Conservation (phyloP, 2,797 vertebrate genomes). For the Sitta carolinensis region DNA sequence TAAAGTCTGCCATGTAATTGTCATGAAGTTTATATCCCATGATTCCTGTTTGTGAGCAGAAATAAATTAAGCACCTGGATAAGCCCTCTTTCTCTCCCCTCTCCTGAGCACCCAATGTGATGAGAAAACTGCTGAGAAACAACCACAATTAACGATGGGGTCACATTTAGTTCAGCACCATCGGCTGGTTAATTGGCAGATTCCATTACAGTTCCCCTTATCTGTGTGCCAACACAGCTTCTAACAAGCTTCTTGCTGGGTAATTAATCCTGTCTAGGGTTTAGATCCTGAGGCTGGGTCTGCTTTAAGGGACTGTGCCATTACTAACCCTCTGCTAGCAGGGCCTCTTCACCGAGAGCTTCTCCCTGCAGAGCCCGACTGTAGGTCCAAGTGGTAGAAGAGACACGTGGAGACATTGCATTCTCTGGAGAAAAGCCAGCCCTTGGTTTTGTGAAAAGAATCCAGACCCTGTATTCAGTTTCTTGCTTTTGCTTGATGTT, state of each 20-base stretch:
- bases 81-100: constrained; percentile 20
- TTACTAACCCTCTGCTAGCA: background rate
- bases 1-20: constrained; percentile 49
- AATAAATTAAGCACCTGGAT: constrained; percentile 53
- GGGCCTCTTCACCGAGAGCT: background rate
- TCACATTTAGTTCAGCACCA: constrained; percentile 78
- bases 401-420: background rate
- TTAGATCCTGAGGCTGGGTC: constrained; percentile 38
- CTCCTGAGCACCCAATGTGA: constrained; percentile 17
- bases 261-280: constrained; percentile 71
- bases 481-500: background rate
- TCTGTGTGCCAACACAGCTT: constrained; percentile 61
- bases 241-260: constrained; percentile 70
- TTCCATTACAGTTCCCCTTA: constrained; percentile 69
- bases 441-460: background rate
- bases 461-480: background rate
- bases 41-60: constrained; percentile 61
- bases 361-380: background rate
- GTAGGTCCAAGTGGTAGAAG: background rate
- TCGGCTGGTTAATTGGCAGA: constrained; percentile 77
- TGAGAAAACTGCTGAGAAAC: constrained; percentile 76
- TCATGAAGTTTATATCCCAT: constrained; percentile 29
- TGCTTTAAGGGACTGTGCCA: constrained; percentile 23
- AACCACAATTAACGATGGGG: constrained; percentile 73
- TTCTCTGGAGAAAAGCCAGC: background rate